Conservation (phyloP, 2,888 invertebrate species). For the Thereva nobilitata region DNA sequence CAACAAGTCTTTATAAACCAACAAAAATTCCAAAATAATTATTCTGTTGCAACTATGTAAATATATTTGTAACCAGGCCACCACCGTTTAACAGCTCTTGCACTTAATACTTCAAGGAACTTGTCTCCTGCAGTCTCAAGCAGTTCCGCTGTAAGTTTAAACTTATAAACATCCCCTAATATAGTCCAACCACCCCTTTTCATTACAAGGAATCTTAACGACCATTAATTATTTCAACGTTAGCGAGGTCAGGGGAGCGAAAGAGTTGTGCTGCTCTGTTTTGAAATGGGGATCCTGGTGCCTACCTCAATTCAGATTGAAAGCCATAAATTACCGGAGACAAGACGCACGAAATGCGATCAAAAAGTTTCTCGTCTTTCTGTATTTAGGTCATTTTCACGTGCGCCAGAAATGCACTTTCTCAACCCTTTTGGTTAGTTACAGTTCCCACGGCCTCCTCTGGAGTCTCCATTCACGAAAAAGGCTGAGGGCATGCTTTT, state of each 20-base stretch:
- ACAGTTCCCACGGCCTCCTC: constrained; percentile 11
- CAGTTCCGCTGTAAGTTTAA: no score
- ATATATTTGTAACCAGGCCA: no score
- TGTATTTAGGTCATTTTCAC: constrained; percentile 18
- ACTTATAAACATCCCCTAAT: no score
- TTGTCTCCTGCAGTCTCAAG: no score
- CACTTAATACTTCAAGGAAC: no score
- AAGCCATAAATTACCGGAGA: constrained; percentile 5
- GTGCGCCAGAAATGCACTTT: constrained; percentile 7
- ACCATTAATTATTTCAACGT: background rate
- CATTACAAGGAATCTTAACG: no score
- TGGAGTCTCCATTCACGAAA: background rate
- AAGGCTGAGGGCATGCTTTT: background rate
- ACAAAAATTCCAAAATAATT: constrained; percentile 22
- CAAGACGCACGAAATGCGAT: constrained; percentile 15
- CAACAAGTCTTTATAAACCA: background rate
- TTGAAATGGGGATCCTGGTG: background rate
- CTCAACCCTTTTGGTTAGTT: constrained; percentile 3
- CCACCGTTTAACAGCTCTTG: no score
- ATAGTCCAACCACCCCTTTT: no score
- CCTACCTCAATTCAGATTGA: constrained; percentile 30
- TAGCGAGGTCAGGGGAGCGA: constrained; percentile 18
- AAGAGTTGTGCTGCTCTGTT: background rate
- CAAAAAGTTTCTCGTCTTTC: background rate
- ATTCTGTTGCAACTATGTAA: constrained; percentile 14